Evolutionary conservation across 2,797 vertebrate species (phyloP).

Genomic region (Botia almorhae): DNA sequence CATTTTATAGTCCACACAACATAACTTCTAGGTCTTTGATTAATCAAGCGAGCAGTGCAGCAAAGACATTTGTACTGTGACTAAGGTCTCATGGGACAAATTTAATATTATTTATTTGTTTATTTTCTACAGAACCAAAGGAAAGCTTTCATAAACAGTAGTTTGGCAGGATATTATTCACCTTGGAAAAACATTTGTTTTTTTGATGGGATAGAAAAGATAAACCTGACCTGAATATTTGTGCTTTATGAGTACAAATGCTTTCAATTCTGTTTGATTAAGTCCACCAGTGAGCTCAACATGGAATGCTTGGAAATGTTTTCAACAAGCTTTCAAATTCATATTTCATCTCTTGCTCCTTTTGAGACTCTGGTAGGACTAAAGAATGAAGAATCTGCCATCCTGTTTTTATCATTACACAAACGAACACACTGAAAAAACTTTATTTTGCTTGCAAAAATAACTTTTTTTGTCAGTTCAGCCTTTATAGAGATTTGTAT

Average conservation of each 20-base stretch:
- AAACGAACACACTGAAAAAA: background rate
- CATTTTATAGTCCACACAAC: background rate
- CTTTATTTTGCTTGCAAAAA: background rate
- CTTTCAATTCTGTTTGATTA: slow-evolving; percentile 2
- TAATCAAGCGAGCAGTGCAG: background rate
- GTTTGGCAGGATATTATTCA: slow-evolving; percentile 6
- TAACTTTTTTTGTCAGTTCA: background rate
- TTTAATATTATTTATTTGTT: background rate
- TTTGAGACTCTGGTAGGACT: background rate
- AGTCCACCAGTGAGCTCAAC: background rate
- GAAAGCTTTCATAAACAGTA: background rate
- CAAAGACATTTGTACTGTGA: background rate
- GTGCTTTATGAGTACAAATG: slow-evolving; percentile 8
- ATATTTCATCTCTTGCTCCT: background rate
- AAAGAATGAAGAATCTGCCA: no score
- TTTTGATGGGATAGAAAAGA: background rate
- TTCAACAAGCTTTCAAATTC: background rate
- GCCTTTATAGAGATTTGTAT: background rate
- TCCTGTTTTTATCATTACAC: background rate
- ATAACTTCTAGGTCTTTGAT: slow-evolving; percentile 9
- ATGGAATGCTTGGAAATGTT: background rate
- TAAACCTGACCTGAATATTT: slow-evolving; percentile 18
- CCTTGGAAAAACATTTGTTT: background rate
- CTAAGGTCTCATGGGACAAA: background rate
- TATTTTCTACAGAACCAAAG: background rate